A percentile compares a stretch with the other conserved stretches of the same genome.
Conservation (phyloP, 2,888 invertebrate genomes). For the Harmothoe impar region DNA sequence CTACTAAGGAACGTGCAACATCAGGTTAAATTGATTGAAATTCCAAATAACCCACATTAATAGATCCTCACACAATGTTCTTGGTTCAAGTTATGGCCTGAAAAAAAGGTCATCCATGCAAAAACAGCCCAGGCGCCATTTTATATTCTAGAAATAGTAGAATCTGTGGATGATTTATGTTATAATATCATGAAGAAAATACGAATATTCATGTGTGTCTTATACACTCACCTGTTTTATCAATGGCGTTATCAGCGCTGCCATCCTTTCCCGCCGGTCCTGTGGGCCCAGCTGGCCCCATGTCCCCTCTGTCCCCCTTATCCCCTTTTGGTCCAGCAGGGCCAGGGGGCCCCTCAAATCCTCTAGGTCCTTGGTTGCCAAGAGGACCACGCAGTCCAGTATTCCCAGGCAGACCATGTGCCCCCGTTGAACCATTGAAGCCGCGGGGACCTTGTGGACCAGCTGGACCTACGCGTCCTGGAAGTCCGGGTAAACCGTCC, state of each 20-base stretch:
- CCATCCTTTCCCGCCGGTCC: constrained; percentile 68
- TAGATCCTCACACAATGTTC: too few species aligned
- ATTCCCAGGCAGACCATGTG: constrained; percentile 62
- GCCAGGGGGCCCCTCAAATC: constrained; percentile 65
- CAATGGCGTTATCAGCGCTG: neutral
- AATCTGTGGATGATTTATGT: too few species aligned
- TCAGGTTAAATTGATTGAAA: too few species aligned
- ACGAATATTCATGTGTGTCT: too few species aligned
- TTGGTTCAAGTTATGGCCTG: too few species aligned
- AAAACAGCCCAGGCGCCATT: too few species aligned
- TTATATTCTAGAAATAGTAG: too few species aligned
- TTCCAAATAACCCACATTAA: too few species aligned
- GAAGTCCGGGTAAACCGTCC: constrained; percentile 61
- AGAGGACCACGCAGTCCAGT: constrained; percentile 65
- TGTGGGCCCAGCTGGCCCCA: constrained; percentile 63
- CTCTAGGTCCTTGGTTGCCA: constrained; percentile 67
- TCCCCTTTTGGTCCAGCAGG: constrained; percentile 53
- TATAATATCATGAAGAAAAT: too few species aligned
- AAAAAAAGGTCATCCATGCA: too few species aligned
- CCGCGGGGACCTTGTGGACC: constrained; percentile 74
- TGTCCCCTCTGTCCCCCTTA: constrained; percentile 54
- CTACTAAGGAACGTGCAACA: too few species aligned
- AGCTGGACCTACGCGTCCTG: constrained; percentile 72
- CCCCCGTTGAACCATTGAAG: constrained; percentile 61
- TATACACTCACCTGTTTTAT: constrained; percentile 64